Evolutionary conservation across 2,888 invertebrate genomes (phyloP), one percentile per base, ranked within the genome.

Genomic region (Therioaphis trifolii): DNA sequence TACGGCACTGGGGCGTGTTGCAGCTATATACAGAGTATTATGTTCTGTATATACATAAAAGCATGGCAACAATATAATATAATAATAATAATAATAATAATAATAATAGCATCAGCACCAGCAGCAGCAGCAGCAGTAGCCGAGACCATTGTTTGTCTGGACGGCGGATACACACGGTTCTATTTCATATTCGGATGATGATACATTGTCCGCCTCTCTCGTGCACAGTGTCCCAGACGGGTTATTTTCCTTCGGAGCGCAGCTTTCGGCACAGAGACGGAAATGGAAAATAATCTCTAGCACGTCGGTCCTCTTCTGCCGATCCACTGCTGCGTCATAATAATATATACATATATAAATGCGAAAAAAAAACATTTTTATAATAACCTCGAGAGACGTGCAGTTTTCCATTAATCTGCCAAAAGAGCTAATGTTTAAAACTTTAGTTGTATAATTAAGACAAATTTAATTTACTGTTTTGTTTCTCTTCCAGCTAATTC

Each of bases 91-190:
- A 71, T 58, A 78, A 69, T 43, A 69, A 78, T 40, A 68, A 35
- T 66, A 58, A 80, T 71, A 80, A 72, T 72, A 72, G n/a, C 61
- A 71, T 52, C 52, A 77, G 69, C 55, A 79, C 40, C 69, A 43
- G 49, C 46, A 79, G 49, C 24, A 71, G 71, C 27, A 29, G 35
- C 18, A 40, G 52, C 40, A 43, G 55, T 29, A 78, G 35, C 4
- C 79, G 79, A 58, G 71, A 72, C 80, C 35, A 82, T 82, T 72
- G 80, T 82, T 72, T 61, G 71, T 82, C 71, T 63, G 61, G 80
- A 72, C 71, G 71, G 58, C 80, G 72, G 72, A 68, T 77, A 49
- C 52, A 52, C 52, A 52, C 52, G 24, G 68, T 78, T 68, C 49
- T 68, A 55, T 68, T 78, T 68, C 68, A 78, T 52, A 68, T 68